Conservation (phyloP, 2,113 vertebrate species). For the Hipposideros armiger region DNA sequence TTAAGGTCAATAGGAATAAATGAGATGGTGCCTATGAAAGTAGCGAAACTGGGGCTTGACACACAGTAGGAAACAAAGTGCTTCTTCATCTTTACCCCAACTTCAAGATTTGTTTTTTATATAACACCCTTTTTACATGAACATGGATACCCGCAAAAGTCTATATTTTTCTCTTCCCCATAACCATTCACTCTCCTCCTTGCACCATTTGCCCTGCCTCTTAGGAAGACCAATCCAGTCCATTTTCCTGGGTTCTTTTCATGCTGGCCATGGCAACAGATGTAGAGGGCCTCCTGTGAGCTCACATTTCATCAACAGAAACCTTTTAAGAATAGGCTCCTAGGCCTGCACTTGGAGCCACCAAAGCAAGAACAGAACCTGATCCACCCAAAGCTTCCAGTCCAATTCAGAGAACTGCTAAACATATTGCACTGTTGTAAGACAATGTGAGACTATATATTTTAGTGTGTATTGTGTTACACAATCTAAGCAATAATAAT, state of each 20-base stretch:
- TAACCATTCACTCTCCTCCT: not conserved
- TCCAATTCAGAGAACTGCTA: not conserved
- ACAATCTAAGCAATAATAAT: not conserved
- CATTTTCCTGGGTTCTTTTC: not conserved
- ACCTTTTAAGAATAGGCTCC: not conserved
- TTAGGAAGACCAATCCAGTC: not conserved
- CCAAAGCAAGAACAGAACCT: not conserved
- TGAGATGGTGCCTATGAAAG: not conserved
- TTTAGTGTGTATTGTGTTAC: not conserved
- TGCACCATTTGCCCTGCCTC: not conserved
- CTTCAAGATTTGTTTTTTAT: not conserved
- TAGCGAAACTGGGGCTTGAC: not conserved
- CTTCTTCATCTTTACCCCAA: not conserved
- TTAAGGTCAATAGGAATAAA: not conserved
- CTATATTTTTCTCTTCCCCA: not conserved
- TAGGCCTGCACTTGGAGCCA: not conserved
- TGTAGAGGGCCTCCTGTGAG: not conserved
- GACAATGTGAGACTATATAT: not conserved
- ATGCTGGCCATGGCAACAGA: not conserved
- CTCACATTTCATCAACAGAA: not conserved
- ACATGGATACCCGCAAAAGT: not conserved
- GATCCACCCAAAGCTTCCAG: not conserved
- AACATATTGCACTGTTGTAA: not conserved
- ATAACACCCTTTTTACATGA: not conserved
- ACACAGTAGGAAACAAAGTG: not conserved